Base-by-base conservation (phyloP, 2,113 vertebrate genomes). In the Nannospalax galili region DNA sequence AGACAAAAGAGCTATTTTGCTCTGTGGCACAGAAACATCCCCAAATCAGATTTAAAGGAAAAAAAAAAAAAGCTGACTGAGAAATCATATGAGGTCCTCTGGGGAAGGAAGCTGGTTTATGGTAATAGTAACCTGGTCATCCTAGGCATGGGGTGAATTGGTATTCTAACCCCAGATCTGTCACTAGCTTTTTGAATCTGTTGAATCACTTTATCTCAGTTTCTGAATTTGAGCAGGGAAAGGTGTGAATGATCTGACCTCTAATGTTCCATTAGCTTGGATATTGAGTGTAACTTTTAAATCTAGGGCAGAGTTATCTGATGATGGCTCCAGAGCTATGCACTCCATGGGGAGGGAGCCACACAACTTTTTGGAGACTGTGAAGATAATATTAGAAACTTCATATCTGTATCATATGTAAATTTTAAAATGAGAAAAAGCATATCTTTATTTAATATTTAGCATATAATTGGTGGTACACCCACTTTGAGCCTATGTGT, bases 361-460 rank as follows among this genome's bases (percentile, higher is more conserved):
- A 35, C 22, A 12, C 35, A 48, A 24, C 17, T 58, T 84, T 52
- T 9, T 37, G 1, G 56, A 88, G n/a, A 94, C n/a, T 42, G 28
- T 22, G 16, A 58, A 84, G 19, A 58, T 85, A 77, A 65, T 9
- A 79, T 56, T 42, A 84, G 26, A 90, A 70, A 22, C 17, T 30
- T 35, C n/a, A 1, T n/a, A 28, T 75, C 60, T 64, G 12, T 52
- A 75, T 67, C 22, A 72, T 11, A 84, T 42, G 15, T 14, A 80
- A 60, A 37, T n/a, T 84, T 40, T 65, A 62, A 87, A 77, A 37
- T 72, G 48, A 72, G 5, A 32, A 89, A 82, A 92, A 80, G 30
- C 12, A 65, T 7, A 82, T 62, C 82, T 60, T 64, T 40, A 90
- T 40, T 87, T 93, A 90, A 84, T 88, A 78, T 70, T 90, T 79